Evolutionary conservation across 2,797 vertebrate species (phyloP).

Genomic region (Poeciliopsis presidionis): DNA sequence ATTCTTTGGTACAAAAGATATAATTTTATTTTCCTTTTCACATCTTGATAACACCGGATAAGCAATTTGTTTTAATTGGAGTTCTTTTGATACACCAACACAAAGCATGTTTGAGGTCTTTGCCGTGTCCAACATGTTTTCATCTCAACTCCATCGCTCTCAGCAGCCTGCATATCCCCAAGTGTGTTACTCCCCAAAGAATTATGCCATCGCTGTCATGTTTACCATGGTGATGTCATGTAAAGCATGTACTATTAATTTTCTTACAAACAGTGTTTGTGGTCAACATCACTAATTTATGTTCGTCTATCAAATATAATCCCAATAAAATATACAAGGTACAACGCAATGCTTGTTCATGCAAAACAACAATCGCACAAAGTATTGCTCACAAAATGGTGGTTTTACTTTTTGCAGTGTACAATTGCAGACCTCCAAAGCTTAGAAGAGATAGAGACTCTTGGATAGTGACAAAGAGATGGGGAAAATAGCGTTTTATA

Average conservation of each 20-base stretch:
- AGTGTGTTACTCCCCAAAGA: background rate
- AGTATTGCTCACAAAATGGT: background rate
- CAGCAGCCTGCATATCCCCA: background rate
- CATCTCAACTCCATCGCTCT: background rate
- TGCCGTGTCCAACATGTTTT: background rate
- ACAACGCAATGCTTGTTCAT: background rate
- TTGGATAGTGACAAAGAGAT: background rate
- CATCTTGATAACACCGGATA: background rate
- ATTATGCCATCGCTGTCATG: background rate
- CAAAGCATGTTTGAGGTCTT: background rate
- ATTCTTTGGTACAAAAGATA: background rate
- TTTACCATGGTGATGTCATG: background rate
- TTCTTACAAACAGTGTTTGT: background rate
- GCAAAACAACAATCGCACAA: background rate
- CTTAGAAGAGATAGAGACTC: background rate
- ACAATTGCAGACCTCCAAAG: background rate
- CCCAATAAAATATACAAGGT: background rate
- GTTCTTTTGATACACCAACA: background rate
- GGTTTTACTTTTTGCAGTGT: background rate
- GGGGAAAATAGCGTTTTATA: background rate
- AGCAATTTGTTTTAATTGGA: background rate
- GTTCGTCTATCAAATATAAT: background rate
- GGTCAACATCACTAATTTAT: background rate
- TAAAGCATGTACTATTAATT: background rate
- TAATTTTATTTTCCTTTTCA: conserved; percentile 1